phyloP scores from a whole-genome alignment of 2,797 vertebrate species.

The Perodicticus potto region DNA sequence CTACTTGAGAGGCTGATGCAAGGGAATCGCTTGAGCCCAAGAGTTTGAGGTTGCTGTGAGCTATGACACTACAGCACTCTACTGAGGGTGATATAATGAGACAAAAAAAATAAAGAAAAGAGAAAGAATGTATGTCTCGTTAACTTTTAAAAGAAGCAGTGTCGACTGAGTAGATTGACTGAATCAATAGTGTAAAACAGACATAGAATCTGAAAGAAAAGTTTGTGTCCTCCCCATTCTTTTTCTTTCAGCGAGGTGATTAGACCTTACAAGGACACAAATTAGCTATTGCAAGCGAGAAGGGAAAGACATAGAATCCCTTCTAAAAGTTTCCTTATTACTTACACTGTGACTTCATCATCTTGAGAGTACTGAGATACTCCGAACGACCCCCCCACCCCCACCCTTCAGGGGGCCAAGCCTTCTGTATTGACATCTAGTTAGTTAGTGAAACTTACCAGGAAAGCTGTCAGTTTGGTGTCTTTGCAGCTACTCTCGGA shows the following conservation, averaged over 20 bases:
- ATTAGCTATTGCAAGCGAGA: not conserved
- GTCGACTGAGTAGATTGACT: not conserved
- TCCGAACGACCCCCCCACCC: not conserved
- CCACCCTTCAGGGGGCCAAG: not conserved
- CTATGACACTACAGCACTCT: too few relatives aligned
- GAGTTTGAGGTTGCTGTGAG: too few relatives aligned
- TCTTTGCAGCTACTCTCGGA: constrained; percentile 26
- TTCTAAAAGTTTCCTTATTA: not conserved
- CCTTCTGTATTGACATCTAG: not conserved
- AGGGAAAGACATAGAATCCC: not conserved
- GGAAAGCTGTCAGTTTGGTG: constrained; percentile 16
- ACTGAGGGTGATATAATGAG: too few relatives aligned
- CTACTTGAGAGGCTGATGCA: too few relatives aligned
- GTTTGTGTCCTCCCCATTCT: not conserved
- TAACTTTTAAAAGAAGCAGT: constrained; percentile 3
- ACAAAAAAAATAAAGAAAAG: too few relatives aligned
- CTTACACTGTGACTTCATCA: not conserved
- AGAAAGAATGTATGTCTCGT: not conserved
- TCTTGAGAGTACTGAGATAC: not conserved
- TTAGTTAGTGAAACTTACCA: not conserved
- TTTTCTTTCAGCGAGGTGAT: constrained; percentile 11
- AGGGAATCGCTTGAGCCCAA: too few relatives aligned
- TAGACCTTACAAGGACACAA: not conserved
- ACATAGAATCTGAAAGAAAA: constrained; percentile 9
- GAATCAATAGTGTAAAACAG: not conserved